phyloP scores from a whole-genome alignment of 2,797 vertebrate species.

The Caiman crocodilus region DNA sequence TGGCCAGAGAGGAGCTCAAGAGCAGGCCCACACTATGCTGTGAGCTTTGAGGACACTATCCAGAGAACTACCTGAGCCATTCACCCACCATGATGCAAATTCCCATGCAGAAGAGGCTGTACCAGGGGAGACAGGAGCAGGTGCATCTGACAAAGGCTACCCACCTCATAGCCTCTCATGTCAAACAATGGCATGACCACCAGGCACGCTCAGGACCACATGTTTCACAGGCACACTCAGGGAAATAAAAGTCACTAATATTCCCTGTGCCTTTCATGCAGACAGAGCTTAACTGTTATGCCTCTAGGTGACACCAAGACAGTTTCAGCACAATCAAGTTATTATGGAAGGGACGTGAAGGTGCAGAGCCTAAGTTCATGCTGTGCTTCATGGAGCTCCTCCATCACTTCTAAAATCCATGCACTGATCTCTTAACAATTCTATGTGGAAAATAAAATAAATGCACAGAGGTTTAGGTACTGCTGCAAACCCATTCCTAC shows the following conservation, averaged over 20 bases:
- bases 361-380: fast-evolving
- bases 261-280: background rate
- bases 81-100: background rate
- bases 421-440: background rate
- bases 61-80: background rate
- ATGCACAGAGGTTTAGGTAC: too few species aligned
- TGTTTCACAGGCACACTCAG: background rate
- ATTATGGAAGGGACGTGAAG: background rate
- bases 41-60: background rate
- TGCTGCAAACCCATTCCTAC: background rate
- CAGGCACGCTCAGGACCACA: background rate
- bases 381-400: fast-evolving
- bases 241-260: too few species aligned
- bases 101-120: background rate
- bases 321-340: background rate
- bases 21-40: background rate
- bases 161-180: background rate
- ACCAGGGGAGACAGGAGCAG: background rate
- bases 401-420: background rate
- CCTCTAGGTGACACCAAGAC: background rate
- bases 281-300: fast-evolving
- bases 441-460: background rate
- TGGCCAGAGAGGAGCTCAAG: background rate
- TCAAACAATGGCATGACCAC: background rate
- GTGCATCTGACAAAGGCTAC: background rate